phyloP scores from a whole-genome alignment of 2,113 vertebrate genomes.

The Leptocoma aspasia region DNA sequence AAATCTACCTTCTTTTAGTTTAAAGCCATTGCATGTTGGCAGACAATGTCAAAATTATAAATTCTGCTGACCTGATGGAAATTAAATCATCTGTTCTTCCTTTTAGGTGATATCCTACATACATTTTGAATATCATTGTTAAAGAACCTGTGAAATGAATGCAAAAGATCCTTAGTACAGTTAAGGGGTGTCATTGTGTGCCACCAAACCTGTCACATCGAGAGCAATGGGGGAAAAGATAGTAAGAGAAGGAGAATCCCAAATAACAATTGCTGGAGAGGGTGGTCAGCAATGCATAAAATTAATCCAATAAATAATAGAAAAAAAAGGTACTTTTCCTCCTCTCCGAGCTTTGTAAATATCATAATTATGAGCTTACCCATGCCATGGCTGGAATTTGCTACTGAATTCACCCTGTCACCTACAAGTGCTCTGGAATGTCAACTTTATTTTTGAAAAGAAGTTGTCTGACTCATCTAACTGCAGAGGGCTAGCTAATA shows the following conservation, averaged over 20 bases:
- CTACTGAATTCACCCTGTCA: background rate
- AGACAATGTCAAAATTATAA: background rate
- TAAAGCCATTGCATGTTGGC: background rate
- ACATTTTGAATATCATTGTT: background rate
- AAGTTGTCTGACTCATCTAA: background rate
- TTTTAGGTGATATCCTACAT: background rate
- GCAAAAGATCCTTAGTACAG: background rate
- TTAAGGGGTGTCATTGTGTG: background rate
- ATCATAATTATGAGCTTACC: background rate
- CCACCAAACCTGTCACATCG: background rate
- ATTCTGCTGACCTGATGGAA: background rate
- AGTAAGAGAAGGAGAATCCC: background rate
- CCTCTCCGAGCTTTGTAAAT: background rate
- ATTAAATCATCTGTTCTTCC: background rate
- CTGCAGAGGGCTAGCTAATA: constrained; percentile 22
- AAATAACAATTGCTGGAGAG: background rate
- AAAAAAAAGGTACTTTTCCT: background rate
- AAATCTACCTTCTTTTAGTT: background rate
- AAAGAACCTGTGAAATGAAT: background rate
- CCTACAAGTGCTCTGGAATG: background rate
- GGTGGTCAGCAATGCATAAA: background rate
- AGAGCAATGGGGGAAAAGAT: background rate
- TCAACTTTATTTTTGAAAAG: background rate
- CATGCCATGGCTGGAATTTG: background rate
- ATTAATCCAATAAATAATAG: background rate